Evolutionary conservation across 2,113 vertebrate species (phyloP).

Genomic region (Pithys albifrons): DNA sequence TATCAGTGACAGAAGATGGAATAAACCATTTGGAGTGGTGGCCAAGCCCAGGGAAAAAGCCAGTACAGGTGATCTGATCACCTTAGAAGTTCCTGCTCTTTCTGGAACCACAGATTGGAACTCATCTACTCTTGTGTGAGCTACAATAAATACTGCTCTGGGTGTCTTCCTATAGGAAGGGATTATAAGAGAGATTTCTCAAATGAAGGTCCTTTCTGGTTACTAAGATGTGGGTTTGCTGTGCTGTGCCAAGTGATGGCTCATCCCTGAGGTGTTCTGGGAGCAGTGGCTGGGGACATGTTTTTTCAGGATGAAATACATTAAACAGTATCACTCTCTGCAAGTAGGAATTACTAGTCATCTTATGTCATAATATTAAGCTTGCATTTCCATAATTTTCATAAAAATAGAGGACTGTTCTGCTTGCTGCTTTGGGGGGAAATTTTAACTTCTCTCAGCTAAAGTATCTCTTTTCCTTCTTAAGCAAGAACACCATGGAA

Average conservation of each 20-base stretch:
- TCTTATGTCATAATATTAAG: not conserved
- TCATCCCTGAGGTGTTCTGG: not conserved
- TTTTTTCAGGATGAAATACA: not conserved
- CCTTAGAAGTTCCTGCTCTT: not conserved
- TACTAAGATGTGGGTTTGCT: not conserved
- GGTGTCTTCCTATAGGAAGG: not conserved
- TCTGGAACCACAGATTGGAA: not conserved
- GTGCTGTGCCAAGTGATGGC: not conserved
- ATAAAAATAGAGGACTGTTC: not conserved
- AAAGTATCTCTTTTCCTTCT: not conserved
- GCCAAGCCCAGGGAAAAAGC: not conserved
- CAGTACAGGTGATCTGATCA: not conserved
- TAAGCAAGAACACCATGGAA: not conserved
- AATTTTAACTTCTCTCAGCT: not conserved
- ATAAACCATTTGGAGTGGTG: not conserved
- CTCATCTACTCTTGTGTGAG: not conserved
- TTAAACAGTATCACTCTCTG: not conserved
- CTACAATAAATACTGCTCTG: not conserved
- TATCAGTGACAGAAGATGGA: not conserved
- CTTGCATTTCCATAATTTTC: not conserved
- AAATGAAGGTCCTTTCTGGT: not conserved
- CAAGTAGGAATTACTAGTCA: not conserved
- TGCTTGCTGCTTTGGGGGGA: not conserved
- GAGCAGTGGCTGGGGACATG: not conserved
- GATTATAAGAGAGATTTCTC: not conserved